Percentiles rank a stretch among this genome's conserved stretches.
phyloP scores from a whole-genome alignment of 2,888 invertebrate genomes.

The Eupsilia transversa region DNA sequence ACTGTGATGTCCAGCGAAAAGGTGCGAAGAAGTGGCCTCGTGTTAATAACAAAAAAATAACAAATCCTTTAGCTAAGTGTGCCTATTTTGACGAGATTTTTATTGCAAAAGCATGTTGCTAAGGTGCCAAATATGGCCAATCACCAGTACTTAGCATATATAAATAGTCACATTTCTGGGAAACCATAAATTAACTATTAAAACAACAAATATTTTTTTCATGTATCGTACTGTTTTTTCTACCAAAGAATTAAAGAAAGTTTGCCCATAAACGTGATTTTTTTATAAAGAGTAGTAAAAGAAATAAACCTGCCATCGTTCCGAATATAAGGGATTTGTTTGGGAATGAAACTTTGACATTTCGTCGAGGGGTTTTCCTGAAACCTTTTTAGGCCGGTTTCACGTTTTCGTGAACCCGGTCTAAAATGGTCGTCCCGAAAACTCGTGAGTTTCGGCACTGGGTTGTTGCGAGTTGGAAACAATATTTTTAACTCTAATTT shows the following conservation, averaged over 20 bases:
- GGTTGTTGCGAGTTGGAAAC: conserved; percentile 44
- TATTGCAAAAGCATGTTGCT: not conserved
- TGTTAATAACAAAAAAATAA: not conserved
- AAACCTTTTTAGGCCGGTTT: conserved; percentile 44
- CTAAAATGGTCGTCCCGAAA: conserved; percentile 51
- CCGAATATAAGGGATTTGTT: conserved; percentile 43
- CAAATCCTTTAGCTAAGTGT: not conserved
- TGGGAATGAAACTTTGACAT: conserved; percentile 59
- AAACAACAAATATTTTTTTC: not conserved
- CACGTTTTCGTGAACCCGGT: conserved; percentile 34
- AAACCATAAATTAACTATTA: conserved; percentile 5
- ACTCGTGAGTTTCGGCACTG: conserved; percentile 32
- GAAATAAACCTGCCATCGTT: not conserved
- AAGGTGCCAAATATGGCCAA: not conserved
- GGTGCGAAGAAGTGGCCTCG: not conserved
- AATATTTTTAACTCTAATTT: conserved; percentile 39
- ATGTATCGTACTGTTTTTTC: not conserved
- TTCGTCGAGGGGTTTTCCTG: conserved; percentile 45
- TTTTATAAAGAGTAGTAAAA: conserved; percentile 24
- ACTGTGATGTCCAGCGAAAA: no score
- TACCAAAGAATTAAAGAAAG: not conserved
- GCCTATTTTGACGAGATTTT: not conserved
- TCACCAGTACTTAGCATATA: not conserved
- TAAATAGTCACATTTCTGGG: not conserved
- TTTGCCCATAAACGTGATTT: conserved; percentile 16